Percentiles rank a stretch among this genome's conserved stretches.
Conservation (phyloP, 2,797 vertebrate genomes). For the Ceryle rudis region DNA sequence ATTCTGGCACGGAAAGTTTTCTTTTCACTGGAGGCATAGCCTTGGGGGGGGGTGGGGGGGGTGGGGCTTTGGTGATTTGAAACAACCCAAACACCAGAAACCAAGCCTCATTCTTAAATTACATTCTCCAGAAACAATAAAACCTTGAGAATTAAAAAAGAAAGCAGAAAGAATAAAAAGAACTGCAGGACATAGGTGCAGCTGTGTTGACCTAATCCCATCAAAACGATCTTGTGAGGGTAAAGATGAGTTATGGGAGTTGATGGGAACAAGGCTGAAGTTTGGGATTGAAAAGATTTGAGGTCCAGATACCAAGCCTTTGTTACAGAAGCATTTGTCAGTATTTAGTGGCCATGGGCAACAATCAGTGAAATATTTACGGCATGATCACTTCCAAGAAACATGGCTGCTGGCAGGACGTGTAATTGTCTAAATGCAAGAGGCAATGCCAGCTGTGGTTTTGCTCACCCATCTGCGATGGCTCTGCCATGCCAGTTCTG, state of each 20-base stretch:
- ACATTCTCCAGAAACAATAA: slow-evolving; percentile 14
- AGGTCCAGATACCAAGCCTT: not conserved
- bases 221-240: not conserved
- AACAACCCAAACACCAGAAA: not conserved
- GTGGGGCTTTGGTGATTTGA: not conserved
- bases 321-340: slow-evolving; percentile 31
- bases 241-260: not conserved
- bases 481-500: slow-evolving; percentile 7
- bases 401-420: slow-evolving; percentile 24
- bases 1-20: slow-evolving; percentile 19
- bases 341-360: slow-evolving; percentile 5
- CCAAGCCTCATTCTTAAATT: not conserved
- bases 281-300: not conserved
- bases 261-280: not conserved
- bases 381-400: slow-evolving; percentile 15
- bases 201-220: not conserved
- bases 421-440: slow-evolving; percentile 47
- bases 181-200: not conserved
- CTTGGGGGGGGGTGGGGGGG: not conserved
- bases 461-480: slow-evolving; percentile 32
- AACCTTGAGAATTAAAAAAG: not conserved
- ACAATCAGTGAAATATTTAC: slow-evolving; percentile 52
- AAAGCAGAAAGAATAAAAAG: not conserved
- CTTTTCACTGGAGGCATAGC: not conserved
- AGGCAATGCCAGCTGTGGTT: slow-evolving; percentile 52